Percentiles rank a stretch among this genome's conserved stretches.
phyloP scores from a whole-genome alignment of 2,888 invertebrate species.

The Netelia fuscicornis region DNA sequence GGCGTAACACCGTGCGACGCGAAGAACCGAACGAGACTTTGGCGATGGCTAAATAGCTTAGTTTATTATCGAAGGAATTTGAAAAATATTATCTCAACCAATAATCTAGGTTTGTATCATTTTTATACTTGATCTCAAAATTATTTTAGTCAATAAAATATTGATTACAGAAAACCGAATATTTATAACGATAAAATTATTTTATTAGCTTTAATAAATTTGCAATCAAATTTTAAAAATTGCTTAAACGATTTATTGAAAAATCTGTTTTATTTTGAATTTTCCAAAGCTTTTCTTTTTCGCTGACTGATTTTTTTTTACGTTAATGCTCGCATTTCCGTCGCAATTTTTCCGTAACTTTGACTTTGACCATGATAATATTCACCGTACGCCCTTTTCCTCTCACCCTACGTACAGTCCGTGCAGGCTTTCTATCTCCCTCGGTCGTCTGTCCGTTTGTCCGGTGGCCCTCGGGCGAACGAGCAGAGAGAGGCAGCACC shows the following conservation, averaged over 20 bases:
- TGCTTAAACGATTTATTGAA: background rate
- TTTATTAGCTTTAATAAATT: too few species aligned
- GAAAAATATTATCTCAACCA: too few species aligned
- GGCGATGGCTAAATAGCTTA: too few species aligned
- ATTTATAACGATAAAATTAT: too few species aligned
- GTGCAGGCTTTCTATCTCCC: constrained; percentile 46
- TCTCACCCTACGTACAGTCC: constrained; percentile 46
- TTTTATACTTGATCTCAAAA: too few species aligned
- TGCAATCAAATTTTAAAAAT: background rate
- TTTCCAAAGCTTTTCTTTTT: constrained; percentile 56
- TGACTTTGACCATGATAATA: constrained; percentile 18
- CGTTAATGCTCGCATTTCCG: background rate
- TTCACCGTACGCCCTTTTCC: constrained; percentile 43
- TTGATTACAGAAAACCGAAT: too few species aligned
- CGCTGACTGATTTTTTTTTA: constrained; percentile 65
- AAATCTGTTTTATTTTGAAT: background rate
- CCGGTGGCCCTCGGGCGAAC: constrained; percentile 64
- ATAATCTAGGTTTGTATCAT: too few species aligned
- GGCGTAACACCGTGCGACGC: background rate
- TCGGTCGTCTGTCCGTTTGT: constrained; percentile 61
- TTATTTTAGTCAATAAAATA: too few species aligned
- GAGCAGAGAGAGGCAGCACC: constrained; percentile 42
- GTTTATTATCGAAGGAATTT: too few species aligned
- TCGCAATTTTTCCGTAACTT: background rate
- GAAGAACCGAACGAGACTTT: background rate